Evolutionary conservation across 2,797 vertebrate species (phyloP).

Genomic region (Taenioides sp.): DNA sequence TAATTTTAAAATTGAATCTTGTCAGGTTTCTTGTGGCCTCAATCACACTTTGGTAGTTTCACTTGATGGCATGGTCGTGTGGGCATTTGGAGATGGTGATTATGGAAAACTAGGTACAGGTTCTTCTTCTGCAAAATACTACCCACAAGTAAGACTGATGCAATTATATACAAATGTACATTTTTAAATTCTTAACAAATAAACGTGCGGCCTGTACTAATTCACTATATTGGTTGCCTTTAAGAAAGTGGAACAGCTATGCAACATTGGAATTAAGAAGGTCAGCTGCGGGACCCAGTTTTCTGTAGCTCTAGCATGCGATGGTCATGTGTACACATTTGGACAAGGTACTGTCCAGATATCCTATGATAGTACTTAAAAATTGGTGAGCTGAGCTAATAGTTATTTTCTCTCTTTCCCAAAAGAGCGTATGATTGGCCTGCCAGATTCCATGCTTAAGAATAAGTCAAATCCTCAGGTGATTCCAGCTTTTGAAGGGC

Average conservation of each 20-base stretch:
- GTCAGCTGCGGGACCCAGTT: constrained; percentile 82
- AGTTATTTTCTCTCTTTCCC: constrained; percentile 7
- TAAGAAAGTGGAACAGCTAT: constrained; percentile 82
- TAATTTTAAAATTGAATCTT: not conserved
- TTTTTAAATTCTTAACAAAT: not conserved
- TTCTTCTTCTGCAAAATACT: constrained; percentile 82
- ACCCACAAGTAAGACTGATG: constrained; percentile 74
- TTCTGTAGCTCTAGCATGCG: constrained; percentile 77
- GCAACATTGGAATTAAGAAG: constrained; percentile 81
- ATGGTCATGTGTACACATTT: constrained; percentile 82
- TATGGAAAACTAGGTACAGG: constrained; percentile 83
- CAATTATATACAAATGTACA: not conserved
- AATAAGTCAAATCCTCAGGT: constrained; percentile 80
- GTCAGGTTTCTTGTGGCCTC: constrained; percentile 82
- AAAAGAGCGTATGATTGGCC: constrained; percentile 80
- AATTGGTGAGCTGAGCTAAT: not conserved
- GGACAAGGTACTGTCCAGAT: constrained; percentile 75
- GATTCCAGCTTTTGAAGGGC: constrained; percentile 78
- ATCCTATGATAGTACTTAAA: not conserved
- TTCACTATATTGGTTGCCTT: constrained; percentile 9
- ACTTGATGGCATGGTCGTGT: constrained; percentile 78
- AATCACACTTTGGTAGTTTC: constrained; percentile 83
- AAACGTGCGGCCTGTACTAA: not conserved
- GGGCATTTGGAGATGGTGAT: constrained; percentile 85
- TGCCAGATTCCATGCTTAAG: constrained; percentile 82